Percentiles rank a stretch among this genome's conserved stretches.
phyloP scores from a whole-genome alignment of 1,140 invertebrate genomes.

The Arion vulgaris region DNA sequence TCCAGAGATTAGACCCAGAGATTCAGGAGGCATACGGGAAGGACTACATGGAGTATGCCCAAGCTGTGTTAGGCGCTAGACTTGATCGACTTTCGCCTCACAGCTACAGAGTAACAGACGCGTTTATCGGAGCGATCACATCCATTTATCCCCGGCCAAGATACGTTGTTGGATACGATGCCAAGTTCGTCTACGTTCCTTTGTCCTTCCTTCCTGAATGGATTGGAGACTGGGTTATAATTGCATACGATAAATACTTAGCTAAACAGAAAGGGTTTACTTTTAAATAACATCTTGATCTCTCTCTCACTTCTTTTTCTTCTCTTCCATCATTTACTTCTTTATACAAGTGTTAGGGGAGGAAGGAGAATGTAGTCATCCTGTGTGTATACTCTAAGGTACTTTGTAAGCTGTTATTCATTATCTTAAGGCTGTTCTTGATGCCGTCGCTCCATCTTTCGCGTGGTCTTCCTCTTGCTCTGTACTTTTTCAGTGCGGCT shows the following conservation, averaged over 20 bases:
- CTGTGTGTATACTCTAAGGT: no score
- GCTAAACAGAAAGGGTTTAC: background rate
- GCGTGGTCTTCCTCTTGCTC: no score
- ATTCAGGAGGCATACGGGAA: background rate
- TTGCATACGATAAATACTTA: background rate
- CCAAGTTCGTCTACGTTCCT: constrained; percentile 16
- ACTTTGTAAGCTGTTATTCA: no score
- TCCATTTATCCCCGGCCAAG: background rate
- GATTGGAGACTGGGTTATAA: background rate
- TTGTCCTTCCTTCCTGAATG: background rate
- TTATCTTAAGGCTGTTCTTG: no score
- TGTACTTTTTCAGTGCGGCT: no score
- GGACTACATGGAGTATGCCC: background rate
- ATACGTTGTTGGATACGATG: constrained; percentile 15
- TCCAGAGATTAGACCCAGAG: background rate
- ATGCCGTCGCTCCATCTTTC: no score
- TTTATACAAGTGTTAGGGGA: no score
- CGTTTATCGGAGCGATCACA: background rate
- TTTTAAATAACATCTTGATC: background rate
- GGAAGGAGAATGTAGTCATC: no score
- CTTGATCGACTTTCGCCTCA: background rate
- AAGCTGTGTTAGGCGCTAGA: background rate
- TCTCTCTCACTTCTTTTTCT: no score
- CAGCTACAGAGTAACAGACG: background rate
- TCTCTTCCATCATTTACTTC: no score